Conservation (phyloP, 2,888 invertebrate species). For the Myopa tessellatipennis region DNA sequence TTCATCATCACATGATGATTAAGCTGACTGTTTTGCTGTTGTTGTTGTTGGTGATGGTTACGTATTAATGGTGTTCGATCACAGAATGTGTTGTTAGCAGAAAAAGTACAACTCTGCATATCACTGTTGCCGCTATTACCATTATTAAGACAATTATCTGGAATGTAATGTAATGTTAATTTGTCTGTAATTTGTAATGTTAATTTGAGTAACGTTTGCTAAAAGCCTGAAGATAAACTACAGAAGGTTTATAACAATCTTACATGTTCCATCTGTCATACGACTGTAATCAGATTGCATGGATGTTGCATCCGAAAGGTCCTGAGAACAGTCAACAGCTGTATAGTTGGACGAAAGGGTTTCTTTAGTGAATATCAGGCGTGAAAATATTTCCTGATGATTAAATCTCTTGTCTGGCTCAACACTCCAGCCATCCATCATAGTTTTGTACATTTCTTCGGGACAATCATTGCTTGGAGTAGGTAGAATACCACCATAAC, state of each 20-base stretch:
- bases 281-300: constrained; percentile 45
- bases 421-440: constrained; percentile 84
- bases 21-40: constrained; percentile 1
- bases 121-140: constrained; percentile 45
- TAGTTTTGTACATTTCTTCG: constrained; percentile 78
- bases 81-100: constrained; percentile 42
- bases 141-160: constrained; percentile 37
- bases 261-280: constrained; percentile 44
- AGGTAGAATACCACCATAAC: constrained; percentile 72
- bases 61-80: constrained; percentile 45
- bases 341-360: constrained; percentile 49
- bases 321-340: constrained; percentile 41
- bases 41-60: constrained; percentile 36
- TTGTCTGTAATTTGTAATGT: background rate
- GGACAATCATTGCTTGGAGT: constrained; percentile 79
- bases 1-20: constrained; percentile 2
- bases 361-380: constrained; percentile 57
- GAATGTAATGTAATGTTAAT: background rate
- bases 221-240: background rate
- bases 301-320: constrained; percentile 47
- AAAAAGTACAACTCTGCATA: constrained; percentile 43
- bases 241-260: constrained; percentile 11
- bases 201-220: background rate
- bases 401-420: constrained; percentile 79
- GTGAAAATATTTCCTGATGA: constrained; percentile 82